Percentiles rank a stretch among this genome's conserved stretches.
These are phyloP conservation scores for Mesorhabditis sp. DNA, from an alignment of 2,888 invertebrate species.

Conservation along the genomic window DNA sequence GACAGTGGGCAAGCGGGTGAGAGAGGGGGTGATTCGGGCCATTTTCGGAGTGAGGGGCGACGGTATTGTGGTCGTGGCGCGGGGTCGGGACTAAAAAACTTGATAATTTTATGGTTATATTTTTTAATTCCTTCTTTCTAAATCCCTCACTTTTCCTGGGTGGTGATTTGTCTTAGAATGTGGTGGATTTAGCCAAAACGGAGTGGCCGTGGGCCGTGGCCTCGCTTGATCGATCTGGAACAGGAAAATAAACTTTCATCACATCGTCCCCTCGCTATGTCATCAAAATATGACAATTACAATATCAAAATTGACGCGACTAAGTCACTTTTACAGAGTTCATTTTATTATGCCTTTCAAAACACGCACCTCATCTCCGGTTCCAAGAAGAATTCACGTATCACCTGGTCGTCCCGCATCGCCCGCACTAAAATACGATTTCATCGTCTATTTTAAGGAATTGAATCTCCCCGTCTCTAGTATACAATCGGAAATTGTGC, in stretches of 20 bases:
- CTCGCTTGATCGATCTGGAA: conserved; percentile 2
- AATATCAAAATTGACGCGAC: not conserved
- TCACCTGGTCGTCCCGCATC: not conserved
- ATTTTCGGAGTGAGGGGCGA: not conserved
- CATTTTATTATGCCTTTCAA: not conserved
- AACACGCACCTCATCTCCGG: not conserved
- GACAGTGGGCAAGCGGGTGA: not conserved
- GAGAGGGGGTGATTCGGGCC: not conserved
- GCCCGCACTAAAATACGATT: not conserved
- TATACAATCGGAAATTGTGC: no score
- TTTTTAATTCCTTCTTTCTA: no score
- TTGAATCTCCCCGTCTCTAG: no score
- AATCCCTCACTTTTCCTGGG: no score
- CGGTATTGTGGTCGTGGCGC: not conserved
- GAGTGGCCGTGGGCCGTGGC: conserved; percentile 5
- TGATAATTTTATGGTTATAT: not conserved
- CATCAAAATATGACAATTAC: not conserved
- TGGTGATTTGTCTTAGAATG: no score
- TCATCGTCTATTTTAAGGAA: no score
- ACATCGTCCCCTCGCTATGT: not conserved
- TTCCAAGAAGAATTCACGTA: not conserved
- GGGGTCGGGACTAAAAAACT: not conserved
- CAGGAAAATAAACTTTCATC: not conserved
- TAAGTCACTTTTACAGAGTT: not conserved
- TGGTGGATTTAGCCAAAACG: not conserved